Conservation (phyloP, 2,113 vertebrate species). For the Stigmatopora nigra region DNA sequence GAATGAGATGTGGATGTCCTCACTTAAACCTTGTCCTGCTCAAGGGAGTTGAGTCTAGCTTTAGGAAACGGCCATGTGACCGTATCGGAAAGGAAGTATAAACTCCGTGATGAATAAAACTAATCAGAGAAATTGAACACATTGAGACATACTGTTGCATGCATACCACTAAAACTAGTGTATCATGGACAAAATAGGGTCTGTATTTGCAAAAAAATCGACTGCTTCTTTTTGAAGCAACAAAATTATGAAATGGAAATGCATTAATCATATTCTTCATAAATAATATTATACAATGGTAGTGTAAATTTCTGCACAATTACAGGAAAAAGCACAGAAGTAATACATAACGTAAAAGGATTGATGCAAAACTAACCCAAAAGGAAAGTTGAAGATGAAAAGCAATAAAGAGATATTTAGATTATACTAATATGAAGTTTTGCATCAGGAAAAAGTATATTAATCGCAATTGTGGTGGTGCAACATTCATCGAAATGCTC, state of each 20-base stretch:
- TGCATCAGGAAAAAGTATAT: neutral
- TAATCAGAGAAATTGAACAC: neutral
- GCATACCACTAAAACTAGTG: neutral
- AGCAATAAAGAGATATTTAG: neutral
- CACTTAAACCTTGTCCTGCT: too few species aligned
- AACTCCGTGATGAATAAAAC: neutral
- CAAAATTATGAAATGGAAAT: slow-evolving; percentile 3
- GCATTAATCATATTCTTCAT: neutral
- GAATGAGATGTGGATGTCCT: too few species aligned
- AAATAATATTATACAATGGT: neutral
- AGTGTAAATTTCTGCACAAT: neutral
- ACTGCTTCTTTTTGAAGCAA: neutral
- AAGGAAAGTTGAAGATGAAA: neutral
- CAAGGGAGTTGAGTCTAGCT: neutral
- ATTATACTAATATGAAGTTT: neutral
- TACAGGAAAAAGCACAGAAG: neutral
- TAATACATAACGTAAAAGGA: neutral
- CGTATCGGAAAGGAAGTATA: slow-evolving; percentile 1
- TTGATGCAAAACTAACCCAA: neutral
- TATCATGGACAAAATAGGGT: neutral
- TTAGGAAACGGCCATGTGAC: slow-evolving; percentile 4
- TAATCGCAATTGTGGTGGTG: neutral
- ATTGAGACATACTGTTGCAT: neutral
- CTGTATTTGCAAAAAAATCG: neutral
- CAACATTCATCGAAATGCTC: neutral